Base-by-base conservation (phyloP, 1,140 invertebrate species). In the Olivierus martensii region DNA sequence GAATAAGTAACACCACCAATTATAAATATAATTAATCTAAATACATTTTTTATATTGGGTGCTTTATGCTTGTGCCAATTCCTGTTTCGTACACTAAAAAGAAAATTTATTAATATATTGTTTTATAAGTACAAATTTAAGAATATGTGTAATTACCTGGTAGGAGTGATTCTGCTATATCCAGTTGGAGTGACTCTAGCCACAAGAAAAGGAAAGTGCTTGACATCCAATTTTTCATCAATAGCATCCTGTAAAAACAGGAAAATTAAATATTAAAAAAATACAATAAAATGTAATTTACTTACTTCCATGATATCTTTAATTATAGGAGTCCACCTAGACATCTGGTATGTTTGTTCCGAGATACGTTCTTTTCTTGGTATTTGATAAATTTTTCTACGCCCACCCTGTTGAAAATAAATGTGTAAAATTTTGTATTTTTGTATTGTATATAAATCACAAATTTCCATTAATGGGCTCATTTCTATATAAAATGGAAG, bases 301-400 rank as follows among this genome's bases (percentile, higher is more conserved):
- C 28, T 52, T 50, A 71, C 71, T 66, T 97, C 95, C 79, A 99
- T 93, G 19, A 99, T 83, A 68, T 96, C 92, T 71, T 98, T 99
- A 22, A 97, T 76, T 15, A 97, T 78, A 1, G 95, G 95, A 10
- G 94, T 97, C 95, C 95, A 99, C 63, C 95, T 79, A 34, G 93
- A 98, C 88, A 97, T 96, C 71, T 99, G 94, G 69, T 99, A 99
- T 7, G 90, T 95, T 66, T 96, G 91, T 65, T 98, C 95, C 3
- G 88, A 92, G 53, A 92, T 88, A 51, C 95, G 77, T 69, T 98
- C 93, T 67, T 95, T 96, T 10, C 95, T 78, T 39, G 82, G 79
- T 19, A 90, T 79, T 55, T 79, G 79, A 61, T 90, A 90, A 37
- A 80, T 72, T 69, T 92, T 92, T 63, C 84, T 88, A 46, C 85